Evolutionary conservation across 2,797 vertebrate species (phyloP).

Genomic region (Moxostoma hubbsi): DNA sequence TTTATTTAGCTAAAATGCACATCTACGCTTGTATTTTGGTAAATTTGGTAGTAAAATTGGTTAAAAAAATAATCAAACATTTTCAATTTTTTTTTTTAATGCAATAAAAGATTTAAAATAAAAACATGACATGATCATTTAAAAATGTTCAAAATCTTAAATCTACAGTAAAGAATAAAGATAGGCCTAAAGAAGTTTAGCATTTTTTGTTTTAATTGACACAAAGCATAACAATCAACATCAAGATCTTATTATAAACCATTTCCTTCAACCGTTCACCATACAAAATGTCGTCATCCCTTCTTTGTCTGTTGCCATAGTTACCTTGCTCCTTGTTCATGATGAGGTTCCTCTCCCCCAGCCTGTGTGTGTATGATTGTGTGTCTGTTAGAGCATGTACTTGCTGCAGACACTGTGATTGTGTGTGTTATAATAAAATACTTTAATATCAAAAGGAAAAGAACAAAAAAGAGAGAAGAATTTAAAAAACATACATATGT

Average conservation of each 20-base stretch:
- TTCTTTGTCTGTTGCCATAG: slow-evolving; percentile 64
- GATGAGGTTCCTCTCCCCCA: slow-evolving; percentile 45
- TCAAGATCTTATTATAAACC: slow-evolving; percentile 13
- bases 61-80: no score
- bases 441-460: background rate
- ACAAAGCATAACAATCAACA: slow-evolving; percentile 4
- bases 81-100: no score
- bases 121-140: no score
- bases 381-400: slow-evolving; percentile 19
- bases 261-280: slow-evolving; percentile 38
- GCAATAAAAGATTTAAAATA: no score
- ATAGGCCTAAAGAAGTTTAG: no score
- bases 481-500: background rate
- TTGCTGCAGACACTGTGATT: slow-evolving; percentile 12
- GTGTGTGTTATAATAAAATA: slow-evolving; percentile 6
- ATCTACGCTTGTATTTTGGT: background rate
- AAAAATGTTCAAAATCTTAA: no score
- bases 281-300: slow-evolving; percentile 56
- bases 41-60: background rate
- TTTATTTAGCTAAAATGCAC: no score
- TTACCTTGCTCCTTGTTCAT: slow-evolving; percentile 58
- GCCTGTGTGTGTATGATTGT: slow-evolving; percentile 6
- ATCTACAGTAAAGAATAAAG: no score
- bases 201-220: background rate
- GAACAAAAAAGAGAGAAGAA: slow-evolving; percentile 20